phyloP scores from a whole-genome alignment of 2,888 invertebrate species.

The Monopis laevigella region DNA sequence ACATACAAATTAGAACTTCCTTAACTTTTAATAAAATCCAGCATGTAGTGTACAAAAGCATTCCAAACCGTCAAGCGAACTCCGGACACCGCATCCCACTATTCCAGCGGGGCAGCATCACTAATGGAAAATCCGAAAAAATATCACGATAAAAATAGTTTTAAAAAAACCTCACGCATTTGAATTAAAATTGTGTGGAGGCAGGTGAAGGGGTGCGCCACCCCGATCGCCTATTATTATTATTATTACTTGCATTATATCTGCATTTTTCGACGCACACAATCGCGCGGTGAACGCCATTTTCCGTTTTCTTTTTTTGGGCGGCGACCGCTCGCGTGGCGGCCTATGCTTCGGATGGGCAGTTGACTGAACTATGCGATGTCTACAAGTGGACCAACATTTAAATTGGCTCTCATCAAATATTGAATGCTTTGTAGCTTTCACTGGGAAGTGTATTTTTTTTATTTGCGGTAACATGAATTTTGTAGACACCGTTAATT shows the following conservation, averaged over 20 bases:
- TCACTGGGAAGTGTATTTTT: constrained; percentile 1
- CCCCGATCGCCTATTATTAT: constrained; percentile 63
- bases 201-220: constrained; percentile 38
- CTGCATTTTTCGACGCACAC: constrained; percentile 63
- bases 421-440: constrained; percentile 54
- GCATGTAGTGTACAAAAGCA: no score
- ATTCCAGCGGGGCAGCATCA: constrained; percentile 36
- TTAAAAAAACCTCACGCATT: constrained; percentile 56
- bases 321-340: constrained; percentile 32
- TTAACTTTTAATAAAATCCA: no score
- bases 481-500: not conserved
- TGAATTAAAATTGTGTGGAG: constrained; percentile 64
- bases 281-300: constrained; percentile 40
- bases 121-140: constrained; percentile 64
- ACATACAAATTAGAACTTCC: not conserved
- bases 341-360: constrained; percentile 37
- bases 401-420: constrained; percentile 67
- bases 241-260: constrained; percentile 67
- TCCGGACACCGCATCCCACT: constrained; percentile 29
- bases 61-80: constrained; percentile 23
- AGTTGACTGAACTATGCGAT: constrained; percentile 56
- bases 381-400: constrained; percentile 66
- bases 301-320: constrained; percentile 56
- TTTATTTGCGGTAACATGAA: not conserved
- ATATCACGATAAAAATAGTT: constrained; percentile 54